Evolutionary conservation across 2,888 invertebrate genomes (phyloP).

Genomic region (Oxycera nigricornis): DNA sequence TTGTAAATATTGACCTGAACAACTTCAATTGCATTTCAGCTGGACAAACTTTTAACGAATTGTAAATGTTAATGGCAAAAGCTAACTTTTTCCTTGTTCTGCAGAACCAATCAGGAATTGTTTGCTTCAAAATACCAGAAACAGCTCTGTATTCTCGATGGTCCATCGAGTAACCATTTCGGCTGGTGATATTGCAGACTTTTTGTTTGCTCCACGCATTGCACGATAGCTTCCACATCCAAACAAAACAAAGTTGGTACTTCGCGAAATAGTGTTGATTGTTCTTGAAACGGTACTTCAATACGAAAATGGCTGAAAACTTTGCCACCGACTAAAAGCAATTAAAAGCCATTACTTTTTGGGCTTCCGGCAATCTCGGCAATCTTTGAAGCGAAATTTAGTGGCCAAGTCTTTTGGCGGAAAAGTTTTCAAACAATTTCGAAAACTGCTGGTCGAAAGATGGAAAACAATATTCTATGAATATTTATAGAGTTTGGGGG

Average conservation of each 20-base stretch:
- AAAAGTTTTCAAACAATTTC: constrained; percentile 9
- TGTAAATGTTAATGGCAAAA: no score
- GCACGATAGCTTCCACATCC: no score
- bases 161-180: neutral
- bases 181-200: neutral
- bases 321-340: neutral
- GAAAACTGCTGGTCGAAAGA: neutral
- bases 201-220: neutral
- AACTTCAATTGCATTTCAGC: no score
- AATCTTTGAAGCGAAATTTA: neutral
- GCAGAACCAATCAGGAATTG: no score
- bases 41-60: no score
- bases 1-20: no score
- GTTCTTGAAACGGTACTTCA: neutral
- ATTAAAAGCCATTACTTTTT: constrained; percentile 1
- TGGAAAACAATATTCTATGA: constrained; percentile 1
- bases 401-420: neutral
- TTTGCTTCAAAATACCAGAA: neutral
- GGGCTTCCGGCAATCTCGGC: neutral
- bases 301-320: neutral
- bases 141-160: no score
- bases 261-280: neutral
- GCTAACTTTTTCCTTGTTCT: no score
- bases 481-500: constrained; percentile 8
- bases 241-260: neutral